phyloP scores from a whole-genome alignment of 53 echinoderm and acorn worm genomes.

The Crossaster papposus region DNA sequence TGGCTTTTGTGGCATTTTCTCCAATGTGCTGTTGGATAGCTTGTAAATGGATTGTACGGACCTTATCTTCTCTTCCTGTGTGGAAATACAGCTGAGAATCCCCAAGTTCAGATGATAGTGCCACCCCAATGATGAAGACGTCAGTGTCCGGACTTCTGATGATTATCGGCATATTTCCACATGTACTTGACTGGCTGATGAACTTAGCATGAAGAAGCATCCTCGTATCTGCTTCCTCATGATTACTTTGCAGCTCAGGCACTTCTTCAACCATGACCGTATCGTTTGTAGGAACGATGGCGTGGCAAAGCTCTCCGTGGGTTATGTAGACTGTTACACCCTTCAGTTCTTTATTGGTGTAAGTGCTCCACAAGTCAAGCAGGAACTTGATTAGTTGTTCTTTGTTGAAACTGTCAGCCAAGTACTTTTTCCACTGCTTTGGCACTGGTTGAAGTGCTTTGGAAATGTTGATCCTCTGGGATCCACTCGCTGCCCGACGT shows the following conservation, averaged over 20 bases:
- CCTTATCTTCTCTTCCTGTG: slow-evolving; percentile 60
- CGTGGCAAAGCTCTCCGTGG: slow-evolving; percentile 23
- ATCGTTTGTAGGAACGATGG: not conserved
- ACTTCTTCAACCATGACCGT: not conserved
- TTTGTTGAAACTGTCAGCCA: slow-evolving; percentile 37
- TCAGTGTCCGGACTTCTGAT: slow-evolving; percentile 72
- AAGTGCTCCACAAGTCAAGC: slow-evolving; percentile 16
- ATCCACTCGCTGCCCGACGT: slow-evolving; percentile 26
- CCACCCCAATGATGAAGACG: slow-evolving; percentile 59
- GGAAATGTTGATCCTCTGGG: slow-evolving; percentile 13
- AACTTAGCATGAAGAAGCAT: slow-evolving; percentile 68
- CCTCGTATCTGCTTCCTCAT: slow-evolving; percentile 83
- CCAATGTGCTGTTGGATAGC: slow-evolving; percentile 33
- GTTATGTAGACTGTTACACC: slow-evolving; percentile 11
- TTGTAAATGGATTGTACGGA: slow-evolving; percentile 54
- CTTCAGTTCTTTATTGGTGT: not conserved
- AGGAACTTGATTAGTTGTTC: slow-evolving; percentile 25
- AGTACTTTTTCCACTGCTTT: slow-evolving; percentile 45
- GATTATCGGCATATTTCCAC: slow-evolving; percentile 29
- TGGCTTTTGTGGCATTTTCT: slow-evolving; percentile 9
- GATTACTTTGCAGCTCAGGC: not conserved
- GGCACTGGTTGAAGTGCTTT: slow-evolving; percentile 18
- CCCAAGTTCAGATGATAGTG: slow-evolving; percentile 26
- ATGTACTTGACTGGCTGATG: slow-evolving; percentile 7
- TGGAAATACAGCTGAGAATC: slow-evolving; percentile 68